Evolutionary conservation across 2,113 vertebrate genomes (phyloP).

Genomic region (Corvus moneduloides): DNA sequence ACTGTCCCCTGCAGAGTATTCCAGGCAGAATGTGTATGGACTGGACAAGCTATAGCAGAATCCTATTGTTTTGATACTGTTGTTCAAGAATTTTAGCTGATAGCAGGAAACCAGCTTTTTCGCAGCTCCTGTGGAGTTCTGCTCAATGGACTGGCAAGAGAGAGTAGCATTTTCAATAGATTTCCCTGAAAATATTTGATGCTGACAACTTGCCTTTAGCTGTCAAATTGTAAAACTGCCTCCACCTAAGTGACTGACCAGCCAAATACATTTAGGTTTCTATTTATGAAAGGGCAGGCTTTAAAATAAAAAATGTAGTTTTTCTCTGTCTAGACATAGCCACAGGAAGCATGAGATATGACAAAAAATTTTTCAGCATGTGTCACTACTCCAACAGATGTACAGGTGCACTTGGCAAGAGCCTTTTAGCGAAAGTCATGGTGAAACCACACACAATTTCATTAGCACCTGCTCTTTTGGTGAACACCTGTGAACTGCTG

Average conservation of each 20-base stretch:
- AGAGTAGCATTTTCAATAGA: background rate
- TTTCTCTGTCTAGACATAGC: constrained; percentile 48
- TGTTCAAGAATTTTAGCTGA: background rate
- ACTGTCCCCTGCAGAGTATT: background rate
- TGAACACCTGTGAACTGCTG: background rate
- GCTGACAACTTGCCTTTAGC: background rate
- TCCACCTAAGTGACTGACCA: background rate
- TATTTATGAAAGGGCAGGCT: background rate
- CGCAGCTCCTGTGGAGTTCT: background rate
- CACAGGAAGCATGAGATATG: background rate
- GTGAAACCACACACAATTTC: background rate
- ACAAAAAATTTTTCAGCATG: background rate
- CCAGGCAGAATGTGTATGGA: accelerated
- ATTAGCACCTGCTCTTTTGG: background rate
- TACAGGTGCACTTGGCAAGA: constrained; percentile 4
- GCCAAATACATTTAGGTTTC: background rate
- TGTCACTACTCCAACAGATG: background rate
- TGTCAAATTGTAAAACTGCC: background rate
- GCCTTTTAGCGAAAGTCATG: background rate
- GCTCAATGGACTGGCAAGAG: background rate
- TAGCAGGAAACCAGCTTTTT: background rate
- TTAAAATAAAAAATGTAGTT: background rate
- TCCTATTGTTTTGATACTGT: background rate
- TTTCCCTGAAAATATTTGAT: constrained; percentile 2
- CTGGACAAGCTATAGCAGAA: background rate